phyloP scores from a whole-genome alignment of 2,888 invertebrate species.

The Antheraea yamamai region DNA sequence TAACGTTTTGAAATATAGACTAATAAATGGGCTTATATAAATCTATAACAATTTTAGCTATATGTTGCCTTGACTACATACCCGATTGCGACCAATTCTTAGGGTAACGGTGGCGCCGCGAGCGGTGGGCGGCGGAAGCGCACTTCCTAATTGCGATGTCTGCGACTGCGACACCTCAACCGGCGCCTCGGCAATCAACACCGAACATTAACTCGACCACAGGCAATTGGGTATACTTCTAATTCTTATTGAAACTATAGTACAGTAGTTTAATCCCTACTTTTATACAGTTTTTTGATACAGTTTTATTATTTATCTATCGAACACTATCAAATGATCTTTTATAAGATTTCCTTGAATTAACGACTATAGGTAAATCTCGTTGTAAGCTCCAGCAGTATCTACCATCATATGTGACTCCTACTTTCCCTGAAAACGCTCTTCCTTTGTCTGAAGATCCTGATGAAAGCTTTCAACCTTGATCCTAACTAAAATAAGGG shows the following conservation, averaged over 20 bases:
- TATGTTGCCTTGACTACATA: constrained; percentile 13
- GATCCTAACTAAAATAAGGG: too few species aligned
- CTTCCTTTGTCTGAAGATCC: too few species aligned
- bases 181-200: constrained; percentile 79
- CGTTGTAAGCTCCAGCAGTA: too few species aligned
- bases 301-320: too few species aligned
- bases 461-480: too few species aligned
- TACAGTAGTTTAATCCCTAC: background rate
- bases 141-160: constrained; percentile 79
- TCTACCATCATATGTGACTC: too few species aligned
- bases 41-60: constrained; percentile 2
- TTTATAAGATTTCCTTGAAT: too few species aligned
- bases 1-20: too few species aligned
- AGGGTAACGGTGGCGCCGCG: constrained; percentile 73
- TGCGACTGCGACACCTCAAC: constrained; percentile 77
- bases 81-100: constrained; percentile 63
- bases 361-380: too few species aligned
- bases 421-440: too few species aligned
- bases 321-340: too few species aligned
- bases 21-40: background rate
- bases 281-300: too few species aligned
- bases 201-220: constrained; percentile 54
- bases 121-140: constrained; percentile 79
- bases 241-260: constrained; percentile 12
- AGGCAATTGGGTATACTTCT: constrained; percentile 18